Evolutionary conservation across 1,140 invertebrate genomes (phyloP), one percentile per base, ranked within the genome.

Genomic region (Agrypnia vestita): DNA sequence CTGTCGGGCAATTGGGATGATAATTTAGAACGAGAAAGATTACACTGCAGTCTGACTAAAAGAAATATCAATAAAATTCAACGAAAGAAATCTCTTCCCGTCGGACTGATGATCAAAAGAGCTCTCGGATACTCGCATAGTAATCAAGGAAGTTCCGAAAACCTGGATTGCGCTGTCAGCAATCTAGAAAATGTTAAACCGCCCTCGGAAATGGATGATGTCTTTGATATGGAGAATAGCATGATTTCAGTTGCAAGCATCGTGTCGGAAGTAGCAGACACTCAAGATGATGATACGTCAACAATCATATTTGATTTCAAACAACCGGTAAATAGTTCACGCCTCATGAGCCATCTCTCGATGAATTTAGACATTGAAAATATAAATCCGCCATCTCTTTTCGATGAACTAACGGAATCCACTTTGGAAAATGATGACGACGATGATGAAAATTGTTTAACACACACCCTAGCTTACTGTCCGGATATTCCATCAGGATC

Each of bases 161-260:
- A 92, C 86, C 84, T 93, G 6, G 86, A 92, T 67, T 90, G 89
- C 80, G 90, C 88, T 0, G 84, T 86, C 21, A 89, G 88, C 78
- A 78, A 78, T 87, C 85, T 97, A 56, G 96, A 96, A 19, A 94
- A 94, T 80, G 92, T 96, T 0, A 95, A 95, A 84, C 95, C 95
- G 13, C 95, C 96, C 0, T 95, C 95, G 0, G 91, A 94, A 80
- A 93, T 97, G 92, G 94, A 95, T 61, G 92, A 95, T 81, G 84
- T 95, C 12, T 88, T 93, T 0, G 94, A 95, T 83, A 93, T 96
- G 90, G 94, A 95, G 82, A 93, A 93, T 49, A 94, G 93, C 82
- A 95, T 96, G 92, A 87, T 96, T 9, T 97, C 95, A 75, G 94
- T 97, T 0, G 94, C 94, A 0, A 96, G 95, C 84, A 95, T 97